Conservation (phyloP, 2,888 invertebrate genomes). For the Hemaris fuciformis region DNA sequence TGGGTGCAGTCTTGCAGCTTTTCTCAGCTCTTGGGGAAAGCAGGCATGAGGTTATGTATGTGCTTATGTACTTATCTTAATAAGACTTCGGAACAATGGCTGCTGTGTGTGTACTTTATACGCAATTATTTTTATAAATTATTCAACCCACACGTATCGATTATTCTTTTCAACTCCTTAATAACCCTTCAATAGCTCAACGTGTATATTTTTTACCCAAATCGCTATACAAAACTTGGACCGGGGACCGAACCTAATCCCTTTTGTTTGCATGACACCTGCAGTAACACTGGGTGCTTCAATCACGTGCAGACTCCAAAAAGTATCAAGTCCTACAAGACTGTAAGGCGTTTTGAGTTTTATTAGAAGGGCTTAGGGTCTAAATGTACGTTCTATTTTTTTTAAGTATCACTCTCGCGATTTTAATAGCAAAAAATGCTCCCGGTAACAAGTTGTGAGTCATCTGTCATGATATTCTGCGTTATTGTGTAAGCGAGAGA, state of each 20-base stretch:
- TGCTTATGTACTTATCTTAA: too few species aligned
- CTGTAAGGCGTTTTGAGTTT: constrained; percentile 18
- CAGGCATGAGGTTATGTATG: not conserved
- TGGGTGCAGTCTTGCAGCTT: too few species aligned
- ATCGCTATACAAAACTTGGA: constrained; percentile 49
- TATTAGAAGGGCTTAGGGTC: accelerated
- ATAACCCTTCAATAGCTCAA: constrained; percentile 19
- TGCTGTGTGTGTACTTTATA: not conserved
- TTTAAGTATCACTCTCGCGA: not conserved
- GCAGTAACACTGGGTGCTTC: constrained; percentile 75
- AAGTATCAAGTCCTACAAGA: constrained; percentile 26
- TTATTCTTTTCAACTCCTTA: constrained; percentile 5
- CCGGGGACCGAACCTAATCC: constrained; percentile 65
- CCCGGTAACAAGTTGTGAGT: constrained; percentile 21
- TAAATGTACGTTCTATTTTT: not conserved
- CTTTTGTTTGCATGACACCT: constrained; percentile 76
- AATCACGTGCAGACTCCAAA: constrained; percentile 49
- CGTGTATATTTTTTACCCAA: constrained; percentile 40
- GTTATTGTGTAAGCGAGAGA: not conserved
- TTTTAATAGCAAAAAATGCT: not conserved
- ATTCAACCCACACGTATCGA: not conserved
- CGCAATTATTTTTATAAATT: not conserved
- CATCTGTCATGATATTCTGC: constrained; percentile 26
- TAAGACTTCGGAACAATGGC: too few species aligned
- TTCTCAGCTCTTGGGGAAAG: too few species aligned